Conservation (phyloP, 92 coral and sea anemone species). For the Muricea muricata region DNA sequence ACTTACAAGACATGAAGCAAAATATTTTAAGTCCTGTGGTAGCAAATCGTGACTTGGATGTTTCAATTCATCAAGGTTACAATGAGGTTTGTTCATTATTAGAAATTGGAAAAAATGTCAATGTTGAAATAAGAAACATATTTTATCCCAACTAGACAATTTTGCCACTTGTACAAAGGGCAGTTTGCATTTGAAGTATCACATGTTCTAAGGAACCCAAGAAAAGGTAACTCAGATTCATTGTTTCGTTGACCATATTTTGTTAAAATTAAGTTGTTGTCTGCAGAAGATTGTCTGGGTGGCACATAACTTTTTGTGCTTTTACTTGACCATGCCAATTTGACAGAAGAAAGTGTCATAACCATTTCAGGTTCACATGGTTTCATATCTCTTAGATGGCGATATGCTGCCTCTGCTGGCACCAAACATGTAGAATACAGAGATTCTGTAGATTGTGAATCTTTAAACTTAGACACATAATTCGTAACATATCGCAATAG, state of each 20-base stretch:
- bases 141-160: not conserved
- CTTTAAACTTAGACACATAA: slow-evolving; percentile 15
- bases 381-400: slow-evolving; percentile 4
- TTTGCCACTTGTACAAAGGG: slow-evolving; percentile 9
- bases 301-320: slow-evolving; percentile 19
- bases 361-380: slow-evolving; percentile 25
- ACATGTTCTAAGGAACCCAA: not conserved
- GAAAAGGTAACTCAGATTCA: not conserved
- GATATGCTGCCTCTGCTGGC: slow-evolving; percentile 7
- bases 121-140: not conserved
- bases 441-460: slow-evolving; percentile 9
- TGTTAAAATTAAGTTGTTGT: not conserved
- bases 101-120: slow-evolving; percentile 11
- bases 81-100: not conserved
- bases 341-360: not conserved
- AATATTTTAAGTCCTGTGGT: slow-evolving; percentile 2
- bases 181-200: not conserved
- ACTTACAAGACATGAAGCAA: slow-evolving; percentile 9
- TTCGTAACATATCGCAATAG: not conserved
- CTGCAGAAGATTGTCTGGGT: not conserved
- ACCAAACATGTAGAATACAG: not conserved
- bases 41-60: slow-evolving; percentile 1
- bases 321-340: slow-evolving; percentile 22
- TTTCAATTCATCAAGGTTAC: not conserved
- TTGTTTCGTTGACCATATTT: not conserved